Evolutionary conservation across 2,888 invertebrate species (phyloP), one percentile per base, ranked within the genome.

Genomic region (Drosophila mettleri): DNA sequence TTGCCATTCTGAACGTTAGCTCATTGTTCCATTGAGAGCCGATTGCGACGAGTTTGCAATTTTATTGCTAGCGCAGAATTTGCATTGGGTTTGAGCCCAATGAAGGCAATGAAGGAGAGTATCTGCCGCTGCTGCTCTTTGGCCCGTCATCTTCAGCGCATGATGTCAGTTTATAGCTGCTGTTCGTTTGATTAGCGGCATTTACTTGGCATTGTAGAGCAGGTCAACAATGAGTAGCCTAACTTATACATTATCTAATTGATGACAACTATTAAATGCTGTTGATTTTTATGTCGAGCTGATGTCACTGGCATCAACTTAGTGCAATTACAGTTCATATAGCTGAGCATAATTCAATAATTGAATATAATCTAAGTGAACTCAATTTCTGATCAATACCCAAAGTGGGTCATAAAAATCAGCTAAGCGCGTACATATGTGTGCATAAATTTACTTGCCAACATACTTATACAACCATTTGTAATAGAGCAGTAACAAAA

Each of bases 1-100:
- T 51, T 65, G 51, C 77, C 73, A 67, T 62, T 73, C 67, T 61
- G 63, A 66, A 33, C 51, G 59, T 60, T 62, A 59, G 54, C 71
- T 60, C 68, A 75, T 85, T 71, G 82, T 79, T 73, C 86, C 86
- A 81, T 85, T 76, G 78, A 73, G 69, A 61, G 74, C 53, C 66
- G 60, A 74, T 74, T 77, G 78, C 60, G 69, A 62, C 67, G 77
- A 75, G 77, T 77, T 75, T 74, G 76, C 74, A 74, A 67, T 78
- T 77, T 77, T 78, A 77, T 78, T 76, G 54, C 73, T 64, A 72
- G 69, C 76, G 52, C 58, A 55, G 62, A 80, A 80, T 80, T 80
- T 78, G 73, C 77, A 78, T 80, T 63, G 67, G 31, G 49, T 31
- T 20, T 22, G 14, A 2, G 16, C n/a, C 16, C 2, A 10, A 22